A percentile compares a stretch with the other conserved stretches of the same genome.
Evolutionary conservation across 92 coral and sea anemone species (phyloP).

Genomic region (Blastomussa wellsi): DNA sequence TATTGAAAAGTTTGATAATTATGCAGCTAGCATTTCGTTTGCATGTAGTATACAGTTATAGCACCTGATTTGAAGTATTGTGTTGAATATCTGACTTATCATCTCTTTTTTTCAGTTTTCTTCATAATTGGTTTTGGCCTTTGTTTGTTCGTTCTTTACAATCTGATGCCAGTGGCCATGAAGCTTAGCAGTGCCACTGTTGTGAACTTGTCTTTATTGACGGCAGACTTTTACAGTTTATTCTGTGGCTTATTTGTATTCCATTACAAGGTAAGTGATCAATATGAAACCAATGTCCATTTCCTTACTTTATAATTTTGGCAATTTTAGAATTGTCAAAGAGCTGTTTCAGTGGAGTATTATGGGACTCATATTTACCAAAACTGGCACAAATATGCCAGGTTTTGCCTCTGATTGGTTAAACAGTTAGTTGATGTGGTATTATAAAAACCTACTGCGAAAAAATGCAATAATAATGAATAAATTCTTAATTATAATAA

Average conservation of each 20-base stretch:
- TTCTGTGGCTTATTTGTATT: constrained; percentile 84
- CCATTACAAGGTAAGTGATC: constrained; percentile 71
- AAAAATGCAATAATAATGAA: no score
- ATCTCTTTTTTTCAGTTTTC: constrained; percentile 46
- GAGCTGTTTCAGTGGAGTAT: no score
- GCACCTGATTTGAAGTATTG: background rate
- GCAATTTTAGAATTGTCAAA: no score
- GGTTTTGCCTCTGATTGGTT: no score
- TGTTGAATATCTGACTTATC: background rate
- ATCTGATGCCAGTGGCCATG: constrained; percentile 75
- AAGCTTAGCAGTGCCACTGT: constrained; percentile 87
- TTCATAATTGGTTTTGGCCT: constrained; percentile 72
- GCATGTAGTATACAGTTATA: no score
- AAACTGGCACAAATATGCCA: no score
- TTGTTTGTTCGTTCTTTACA: constrained; percentile 73
- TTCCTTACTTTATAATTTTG: no score
- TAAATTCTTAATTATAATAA: no score
- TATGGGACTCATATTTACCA: no score
- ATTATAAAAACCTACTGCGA: no score
- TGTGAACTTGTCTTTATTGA: constrained; percentile 86
- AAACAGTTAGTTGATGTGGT: no score
- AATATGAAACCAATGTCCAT: background rate
- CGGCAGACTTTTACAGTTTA: constrained; percentile 91
- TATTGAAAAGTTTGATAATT: background rate
- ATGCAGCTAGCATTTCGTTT: background rate